A percentile compares a stretch with the other conserved stretches of the same genome.
phyloP scores from a whole-genome alignment of 1,140 invertebrate genomes.

The Drusus annulatus region DNA sequence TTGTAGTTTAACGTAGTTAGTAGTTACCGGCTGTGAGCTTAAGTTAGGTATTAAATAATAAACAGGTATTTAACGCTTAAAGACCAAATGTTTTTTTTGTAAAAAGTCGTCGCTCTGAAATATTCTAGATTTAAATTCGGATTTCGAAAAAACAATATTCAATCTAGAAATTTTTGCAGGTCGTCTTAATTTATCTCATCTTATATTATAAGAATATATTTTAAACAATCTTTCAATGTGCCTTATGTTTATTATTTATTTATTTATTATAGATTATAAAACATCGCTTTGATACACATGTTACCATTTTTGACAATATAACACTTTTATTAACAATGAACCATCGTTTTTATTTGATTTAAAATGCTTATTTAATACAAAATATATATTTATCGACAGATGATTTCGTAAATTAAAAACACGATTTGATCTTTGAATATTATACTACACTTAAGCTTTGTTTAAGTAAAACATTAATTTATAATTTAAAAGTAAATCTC shows the following conservation, averaged over 20 bases:
- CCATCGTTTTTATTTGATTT: slow-evolving; percentile 1
- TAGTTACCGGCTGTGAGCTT: slow-evolving; percentile 24
- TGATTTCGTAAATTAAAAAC: too few species aligned
- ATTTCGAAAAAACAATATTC: not conserved
- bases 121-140: slow-evolving; percentile 6
- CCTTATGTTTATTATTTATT: not conserved
- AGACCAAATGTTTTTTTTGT: not conserved
- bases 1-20: not conserved
- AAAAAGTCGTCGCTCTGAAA: slow-evolving; percentile 10
- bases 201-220: too few species aligned
- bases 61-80: not conserved
- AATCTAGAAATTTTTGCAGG: slow-evolving; percentile 6
- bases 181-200: too few species aligned
- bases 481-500: too few species aligned
- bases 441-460: too few species aligned
- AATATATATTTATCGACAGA: too few species aligned
- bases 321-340: not conserved
- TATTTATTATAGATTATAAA: slow-evolving; percentile 8
- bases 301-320: slow-evolving; percentile 22
- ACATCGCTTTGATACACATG: slow-evolving; percentile 1
- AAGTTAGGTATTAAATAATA: not conserved
- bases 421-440: too few species aligned
- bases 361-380: not conserved
- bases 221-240: too few species aligned
- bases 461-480: too few species aligned